phyloP scores from a whole-genome alignment of 2,797 vertebrate species.

The Cirrhinus molitorella region DNA sequence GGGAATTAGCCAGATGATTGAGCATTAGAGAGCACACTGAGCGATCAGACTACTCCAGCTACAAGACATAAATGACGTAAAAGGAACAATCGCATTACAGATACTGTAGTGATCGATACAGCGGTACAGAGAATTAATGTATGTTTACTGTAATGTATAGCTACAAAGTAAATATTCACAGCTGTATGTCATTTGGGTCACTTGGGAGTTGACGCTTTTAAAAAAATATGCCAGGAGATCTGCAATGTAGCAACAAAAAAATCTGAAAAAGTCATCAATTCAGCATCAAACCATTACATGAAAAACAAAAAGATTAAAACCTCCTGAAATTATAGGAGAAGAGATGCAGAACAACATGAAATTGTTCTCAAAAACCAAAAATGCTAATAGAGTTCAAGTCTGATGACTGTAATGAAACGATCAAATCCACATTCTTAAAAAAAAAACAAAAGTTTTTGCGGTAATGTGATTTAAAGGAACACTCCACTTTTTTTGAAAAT shows the following conservation, averaged over 20 bases:
- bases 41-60: conserved; percentile 37
- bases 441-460: too few relatives aligned
- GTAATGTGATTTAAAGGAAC: too few relatives aligned
- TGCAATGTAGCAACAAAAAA: not conserved
- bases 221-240: not conserved
- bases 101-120: not conserved
- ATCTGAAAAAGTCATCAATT: too few relatives aligned
- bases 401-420: too few relatives aligned
- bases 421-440: too few relatives aligned
- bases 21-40: conserved; percentile 13
- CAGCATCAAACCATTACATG: not conserved
- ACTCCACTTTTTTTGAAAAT: too few relatives aligned
- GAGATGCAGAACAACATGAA: too few relatives aligned
- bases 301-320: not conserved
- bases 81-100: not conserved
- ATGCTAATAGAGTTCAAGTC: too few relatives aligned
- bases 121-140: not conserved
- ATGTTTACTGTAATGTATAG: not conserved
- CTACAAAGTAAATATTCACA: not conserved
- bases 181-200: not conserved
- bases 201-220: not conserved
- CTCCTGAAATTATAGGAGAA: too few relatives aligned
- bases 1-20: conserved; percentile 49
- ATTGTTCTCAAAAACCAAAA: too few relatives aligned
- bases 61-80: conserved; percentile 10